These are phyloP conservation scores for Thalassarche chlororhynchos DNA, from an alignment of 2,113 vertebrate genomes.

Conservation along the genomic window DNA sequence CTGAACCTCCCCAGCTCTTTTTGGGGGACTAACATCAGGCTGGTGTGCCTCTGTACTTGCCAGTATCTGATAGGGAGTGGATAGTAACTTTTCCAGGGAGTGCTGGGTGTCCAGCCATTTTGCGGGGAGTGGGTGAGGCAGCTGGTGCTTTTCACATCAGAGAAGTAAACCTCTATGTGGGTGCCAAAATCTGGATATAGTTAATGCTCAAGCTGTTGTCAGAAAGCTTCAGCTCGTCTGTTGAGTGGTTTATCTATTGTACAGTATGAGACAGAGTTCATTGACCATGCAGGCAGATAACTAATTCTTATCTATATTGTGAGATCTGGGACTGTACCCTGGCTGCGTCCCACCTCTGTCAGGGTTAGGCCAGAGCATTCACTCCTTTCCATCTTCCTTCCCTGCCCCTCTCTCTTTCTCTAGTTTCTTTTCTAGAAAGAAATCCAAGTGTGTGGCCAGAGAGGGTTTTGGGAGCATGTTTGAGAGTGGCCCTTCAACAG, in stretches of 20 bases:
- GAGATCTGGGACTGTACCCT: not conserved
- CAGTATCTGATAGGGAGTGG: not conserved
- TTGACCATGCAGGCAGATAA: not conserved
- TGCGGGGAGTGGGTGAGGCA: not conserved
- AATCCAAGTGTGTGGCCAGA: not conserved
- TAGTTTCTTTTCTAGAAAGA: not conserved
- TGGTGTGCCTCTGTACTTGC: not conserved
- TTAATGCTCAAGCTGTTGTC: not conserved
- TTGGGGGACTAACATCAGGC: not conserved
- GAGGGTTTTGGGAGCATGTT: not conserved
- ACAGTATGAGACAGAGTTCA: not conserved
- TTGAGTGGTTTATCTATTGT: not conserved
- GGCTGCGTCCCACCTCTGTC: not conserved
- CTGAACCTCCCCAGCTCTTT: not conserved
- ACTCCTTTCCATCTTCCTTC: not conserved
- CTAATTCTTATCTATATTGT: not conserved
- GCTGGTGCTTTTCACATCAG: not conserved
- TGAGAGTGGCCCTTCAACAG: not conserved
- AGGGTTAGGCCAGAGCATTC: not conserved
- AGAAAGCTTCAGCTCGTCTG: not conserved
- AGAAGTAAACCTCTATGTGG: not conserved
- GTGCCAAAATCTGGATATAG: not conserved
- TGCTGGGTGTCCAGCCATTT: not conserved
- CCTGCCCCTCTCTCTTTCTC: not conserved
- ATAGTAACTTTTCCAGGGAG: not conserved